These are phyloP conservation scores for Eristalinus aeneus DNA, from an alignment of 2,888 invertebrate genomes.

Conservation along the genomic window DNA sequence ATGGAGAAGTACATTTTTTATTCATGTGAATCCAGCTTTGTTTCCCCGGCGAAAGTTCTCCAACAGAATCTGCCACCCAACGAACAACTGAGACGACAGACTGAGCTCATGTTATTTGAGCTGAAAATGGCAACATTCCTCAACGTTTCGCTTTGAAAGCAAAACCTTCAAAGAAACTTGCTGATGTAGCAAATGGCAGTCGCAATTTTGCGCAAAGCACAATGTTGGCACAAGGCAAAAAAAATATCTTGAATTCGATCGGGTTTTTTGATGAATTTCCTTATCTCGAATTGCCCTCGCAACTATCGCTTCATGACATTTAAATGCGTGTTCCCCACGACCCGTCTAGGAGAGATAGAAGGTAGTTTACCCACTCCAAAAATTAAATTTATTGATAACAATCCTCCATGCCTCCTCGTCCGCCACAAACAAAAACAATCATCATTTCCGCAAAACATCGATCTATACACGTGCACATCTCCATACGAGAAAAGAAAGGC, in stretches of 20 bases:
- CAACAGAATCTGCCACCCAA: neutral
- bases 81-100: too few relatives aligned
- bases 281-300: neutral
- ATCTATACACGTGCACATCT: neutral
- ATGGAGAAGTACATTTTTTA: too few relatives aligned
- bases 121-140: neutral
- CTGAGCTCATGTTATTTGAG: neutral
- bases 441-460: neutral
- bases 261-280: neutral
- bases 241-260: neutral
- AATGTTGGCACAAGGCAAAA: neutral
- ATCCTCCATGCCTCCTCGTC: neutral
- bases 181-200: neutral
- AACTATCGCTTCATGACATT: neutral
- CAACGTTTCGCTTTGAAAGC: neutral
- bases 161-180: neutral
- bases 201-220: neutral
- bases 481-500: neutral
- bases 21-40: too few relatives aligned
- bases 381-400: neutral
- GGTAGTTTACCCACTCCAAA: constrained; percentile 2
- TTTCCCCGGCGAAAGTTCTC: neutral
- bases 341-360: neutral
- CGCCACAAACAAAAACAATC: neutral
- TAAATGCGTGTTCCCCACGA: neutral